phyloP scores from a whole-genome alignment of 2,888 invertebrate genomes.

The Dryocosmus kuriphilus region DNA sequence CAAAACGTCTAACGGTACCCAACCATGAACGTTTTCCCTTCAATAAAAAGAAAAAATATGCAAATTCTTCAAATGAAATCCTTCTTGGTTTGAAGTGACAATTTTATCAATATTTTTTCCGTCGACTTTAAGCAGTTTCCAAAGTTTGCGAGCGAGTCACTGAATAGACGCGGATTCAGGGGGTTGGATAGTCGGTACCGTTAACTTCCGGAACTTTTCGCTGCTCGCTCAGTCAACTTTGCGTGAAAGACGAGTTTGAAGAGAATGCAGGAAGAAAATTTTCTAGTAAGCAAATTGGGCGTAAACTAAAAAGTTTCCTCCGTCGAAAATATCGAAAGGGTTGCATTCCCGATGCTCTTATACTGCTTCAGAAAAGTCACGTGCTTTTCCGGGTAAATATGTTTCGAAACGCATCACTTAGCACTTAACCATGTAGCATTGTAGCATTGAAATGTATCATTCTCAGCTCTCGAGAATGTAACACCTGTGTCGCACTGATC shows the following conservation, averaged over 20 bases:
- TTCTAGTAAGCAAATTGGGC: slow-evolving; percentile 35
- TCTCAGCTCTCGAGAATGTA: slow-evolving; percentile 24
- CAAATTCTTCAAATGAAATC: background rate
- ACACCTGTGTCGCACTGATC: slow-evolving; percentile 26
- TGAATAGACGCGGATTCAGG: slow-evolving; percentile 18
- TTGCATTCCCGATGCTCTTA: slow-evolving; percentile 11
- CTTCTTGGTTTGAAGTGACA: slow-evolving; percentile 18
- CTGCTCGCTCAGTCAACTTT: slow-evolving; percentile 37
- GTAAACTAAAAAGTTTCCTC: slow-evolving; percentile 11
- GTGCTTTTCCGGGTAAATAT: background rate
- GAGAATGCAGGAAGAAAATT: slow-evolving; percentile 29
- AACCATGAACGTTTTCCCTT: background rate
- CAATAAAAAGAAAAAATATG: background rate
- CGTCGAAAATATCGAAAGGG: slow-evolving; percentile 11
- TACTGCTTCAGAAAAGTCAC: background rate
- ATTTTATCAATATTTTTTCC: slow-evolving; percentile 38
- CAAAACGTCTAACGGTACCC: no score
- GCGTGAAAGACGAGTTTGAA: slow-evolving; percentile 35
- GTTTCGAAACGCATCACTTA: slow-evolving; percentile 14
- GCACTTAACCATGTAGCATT: background rate
- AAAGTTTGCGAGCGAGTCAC: slow-evolving; percentile 32
- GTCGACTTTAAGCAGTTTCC: slow-evolving; percentile 34
- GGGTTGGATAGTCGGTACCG: slow-evolving; percentile 16
- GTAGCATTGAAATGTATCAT: slow-evolving; percentile 5
- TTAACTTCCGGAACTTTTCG: slow-evolving; percentile 30